phyloP scores from a whole-genome alignment of 2,888 invertebrate species.

The Coenonympha arcania region DNA sequence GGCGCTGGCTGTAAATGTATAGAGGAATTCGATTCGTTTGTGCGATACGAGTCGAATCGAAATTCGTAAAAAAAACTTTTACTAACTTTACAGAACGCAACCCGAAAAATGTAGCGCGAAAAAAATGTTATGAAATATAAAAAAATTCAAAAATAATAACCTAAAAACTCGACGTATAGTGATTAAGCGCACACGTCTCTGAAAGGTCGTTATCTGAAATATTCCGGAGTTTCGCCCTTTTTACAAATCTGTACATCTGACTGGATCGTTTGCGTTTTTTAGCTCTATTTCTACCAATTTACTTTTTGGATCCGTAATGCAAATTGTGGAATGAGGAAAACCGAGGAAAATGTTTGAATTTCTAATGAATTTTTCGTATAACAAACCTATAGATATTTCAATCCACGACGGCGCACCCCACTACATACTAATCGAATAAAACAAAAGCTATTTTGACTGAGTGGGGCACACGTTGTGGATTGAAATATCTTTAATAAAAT shows the following conservation, averaged over 20 bases:
- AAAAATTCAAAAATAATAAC: constrained; percentile 5
- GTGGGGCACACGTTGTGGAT: too few species aligned
- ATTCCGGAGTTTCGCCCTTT: constrained; percentile 26
- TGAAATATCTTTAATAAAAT: too few species aligned
- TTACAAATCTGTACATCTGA: constrained; percentile 20
- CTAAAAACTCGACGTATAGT: constrained; percentile 4
- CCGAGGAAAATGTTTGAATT: not conserved
- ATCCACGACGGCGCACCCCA: too few species aligned
- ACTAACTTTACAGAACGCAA: not conserved
- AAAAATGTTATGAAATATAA: not conserved
- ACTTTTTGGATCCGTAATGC: constrained; percentile 20
- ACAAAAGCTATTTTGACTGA: too few species aligned
- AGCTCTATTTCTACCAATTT: too few species aligned
- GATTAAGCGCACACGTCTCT: constrained; percentile 19
- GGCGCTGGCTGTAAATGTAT: too few species aligned
- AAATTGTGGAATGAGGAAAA: not conserved
- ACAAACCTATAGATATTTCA: too few species aligned
- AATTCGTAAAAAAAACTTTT: too few species aligned
- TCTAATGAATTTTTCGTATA: too few species aligned
- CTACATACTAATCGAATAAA: too few species aligned
- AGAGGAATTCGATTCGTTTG: too few species aligned
- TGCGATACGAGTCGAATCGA: too few species aligned
- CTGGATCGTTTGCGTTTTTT: constrained; percentile 22
- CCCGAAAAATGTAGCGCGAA: not conserved
- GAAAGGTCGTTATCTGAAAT: constrained; percentile 32